Percentiles rank a stretch among this genome's conserved stretches.
These are phyloP conservation scores for Piaya cayana DNA, from an alignment of 2,113 vertebrate species.

Conservation along the genomic window DNA sequence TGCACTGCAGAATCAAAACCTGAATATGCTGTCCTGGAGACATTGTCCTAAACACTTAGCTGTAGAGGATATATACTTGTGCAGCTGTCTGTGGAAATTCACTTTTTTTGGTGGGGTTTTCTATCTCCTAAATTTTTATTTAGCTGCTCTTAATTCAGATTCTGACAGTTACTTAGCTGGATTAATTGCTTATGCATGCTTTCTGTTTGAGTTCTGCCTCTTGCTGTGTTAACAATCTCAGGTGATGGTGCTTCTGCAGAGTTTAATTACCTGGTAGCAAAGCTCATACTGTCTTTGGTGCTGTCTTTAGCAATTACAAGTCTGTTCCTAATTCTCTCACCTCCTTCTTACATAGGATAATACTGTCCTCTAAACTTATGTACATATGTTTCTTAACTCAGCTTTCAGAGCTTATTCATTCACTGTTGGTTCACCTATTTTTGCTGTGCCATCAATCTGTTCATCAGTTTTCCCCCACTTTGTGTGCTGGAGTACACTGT, in stretches of 20 bases:
- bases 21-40: neutral
- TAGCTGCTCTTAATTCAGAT: neutral
- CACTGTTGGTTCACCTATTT: neutral
- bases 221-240: neutral
- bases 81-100: neutral
- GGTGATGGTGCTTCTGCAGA: neutral
- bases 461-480: neutral
- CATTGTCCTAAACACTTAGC: neutral
- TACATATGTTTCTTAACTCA: neutral
- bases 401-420: neutral
- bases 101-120: neutral
- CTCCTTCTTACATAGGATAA: neutral
- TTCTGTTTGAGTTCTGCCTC: neutral
- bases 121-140: neutral
- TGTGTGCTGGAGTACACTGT: neutral
- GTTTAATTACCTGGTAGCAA: neutral
- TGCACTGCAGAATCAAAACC: neutral
- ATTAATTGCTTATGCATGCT: neutral
- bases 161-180: neutral
- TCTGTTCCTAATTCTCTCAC: neutral
- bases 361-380: neutral
- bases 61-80: neutral
- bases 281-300: neutral
- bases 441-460: constrained; percentile 3
- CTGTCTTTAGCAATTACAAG: neutral